These are phyloP conservation scores for Pharmacophagus antenor DNA, from an alignment of 2,888 invertebrate genomes.

Conservation along the genomic window DNA sequence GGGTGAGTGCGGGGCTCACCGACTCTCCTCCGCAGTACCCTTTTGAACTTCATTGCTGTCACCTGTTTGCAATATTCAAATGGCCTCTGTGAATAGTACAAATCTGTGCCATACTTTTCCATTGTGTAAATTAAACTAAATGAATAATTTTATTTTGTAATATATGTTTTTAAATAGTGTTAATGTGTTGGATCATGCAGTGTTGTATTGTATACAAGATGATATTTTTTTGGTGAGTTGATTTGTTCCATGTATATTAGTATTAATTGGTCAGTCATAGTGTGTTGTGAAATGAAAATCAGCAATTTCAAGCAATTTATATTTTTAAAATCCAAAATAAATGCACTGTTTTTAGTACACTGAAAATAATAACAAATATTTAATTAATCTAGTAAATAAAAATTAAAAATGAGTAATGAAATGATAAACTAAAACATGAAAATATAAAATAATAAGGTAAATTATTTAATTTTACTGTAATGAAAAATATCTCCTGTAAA, in stretches of 20 bases:
- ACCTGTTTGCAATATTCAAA: conserved; percentile 48
- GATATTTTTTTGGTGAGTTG: conserved; percentile 8
- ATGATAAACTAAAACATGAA: too few relatives aligned
- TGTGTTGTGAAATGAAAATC: neutral
- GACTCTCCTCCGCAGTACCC: conserved; percentile 55
- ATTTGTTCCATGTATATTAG: neutral
- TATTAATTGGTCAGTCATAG: neutral
- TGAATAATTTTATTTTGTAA: neutral
- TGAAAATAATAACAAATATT: too few relatives aligned
- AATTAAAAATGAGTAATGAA: too few relatives aligned
- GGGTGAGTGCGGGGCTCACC: conserved; percentile 47
- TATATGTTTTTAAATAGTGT: conserved; percentile 2
- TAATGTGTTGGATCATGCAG: neutral
- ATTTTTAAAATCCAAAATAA: too few relatives aligned
- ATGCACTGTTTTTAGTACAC: too few relatives aligned
- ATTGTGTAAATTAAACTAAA: neutral
- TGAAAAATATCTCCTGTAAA: too few relatives aligned
- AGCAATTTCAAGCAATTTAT: too few relatives aligned
- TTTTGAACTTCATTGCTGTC: conserved; percentile 44
- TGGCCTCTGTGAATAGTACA: neutral
- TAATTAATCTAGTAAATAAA: too few relatives aligned
- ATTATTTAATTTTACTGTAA: too few relatives aligned
- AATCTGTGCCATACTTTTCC: neutral
- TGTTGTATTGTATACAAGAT: conserved; percentile 14
- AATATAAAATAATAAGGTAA: too few relatives aligned